Conservation (phyloP, 2,113 vertebrate genomes). For the Calyptomena viridis region DNA sequence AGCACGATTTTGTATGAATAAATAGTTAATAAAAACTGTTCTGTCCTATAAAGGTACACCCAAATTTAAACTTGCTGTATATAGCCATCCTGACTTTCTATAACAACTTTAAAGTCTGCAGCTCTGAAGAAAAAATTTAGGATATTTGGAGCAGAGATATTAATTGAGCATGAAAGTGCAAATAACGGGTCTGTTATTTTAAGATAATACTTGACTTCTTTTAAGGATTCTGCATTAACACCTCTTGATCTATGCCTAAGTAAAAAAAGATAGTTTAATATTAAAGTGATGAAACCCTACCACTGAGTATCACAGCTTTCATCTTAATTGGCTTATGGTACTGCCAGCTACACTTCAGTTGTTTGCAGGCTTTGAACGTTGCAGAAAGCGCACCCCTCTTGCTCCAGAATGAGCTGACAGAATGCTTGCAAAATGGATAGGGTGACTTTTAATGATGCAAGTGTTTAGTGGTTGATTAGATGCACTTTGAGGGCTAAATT, state of each 20-base stretch:
- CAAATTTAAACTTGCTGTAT: not conserved
- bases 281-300: slow-evolving; percentile 62
- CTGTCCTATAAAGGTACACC: not conserved
- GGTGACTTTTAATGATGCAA: slow-evolving; percentile 65
- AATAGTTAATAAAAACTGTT: not conserved
- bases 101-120: not conserved
- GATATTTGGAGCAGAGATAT: slow-evolving; percentile 1
- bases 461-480: slow-evolving; percentile 57
- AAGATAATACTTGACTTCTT: slow-evolving; percentile 68
- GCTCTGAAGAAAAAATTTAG: slow-evolving; percentile 7
- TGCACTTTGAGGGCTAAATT: slow-evolving; percentile 50
- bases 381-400: not conserved
- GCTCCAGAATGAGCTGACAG: slow-evolving; percentile 16
- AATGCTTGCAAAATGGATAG: slow-evolving; percentile 13
- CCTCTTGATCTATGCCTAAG: slow-evolving; percentile 71
- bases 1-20: not conserved
- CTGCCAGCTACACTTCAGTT: slow-evolving; percentile 60
- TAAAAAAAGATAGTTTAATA: slow-evolving; percentile 69
- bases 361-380: slow-evolving; percentile 65
- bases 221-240: slow-evolving; percentile 72
- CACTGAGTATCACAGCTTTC: slow-evolving; percentile 63
- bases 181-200: slow-evolving; percentile 67
- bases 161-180: slow-evolving; percentile 53
- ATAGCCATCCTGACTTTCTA: not conserved
- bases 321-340: slow-evolving; percentile 73